Base-by-base conservation (phyloP, 2,888 invertebrate species). In the Aplocera efformata region DNA sequence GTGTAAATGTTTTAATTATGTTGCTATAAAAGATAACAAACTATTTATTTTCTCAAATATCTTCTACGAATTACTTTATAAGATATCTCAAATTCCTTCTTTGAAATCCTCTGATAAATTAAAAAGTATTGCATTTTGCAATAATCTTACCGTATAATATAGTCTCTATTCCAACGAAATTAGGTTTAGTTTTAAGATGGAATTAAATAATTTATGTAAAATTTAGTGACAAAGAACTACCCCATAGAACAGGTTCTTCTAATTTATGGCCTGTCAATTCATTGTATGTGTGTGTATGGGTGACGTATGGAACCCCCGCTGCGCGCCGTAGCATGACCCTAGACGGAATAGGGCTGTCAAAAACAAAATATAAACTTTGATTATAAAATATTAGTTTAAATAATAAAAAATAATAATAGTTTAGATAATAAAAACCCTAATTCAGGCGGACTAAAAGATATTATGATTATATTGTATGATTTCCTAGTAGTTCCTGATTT, bases 261-360 rank as follows among this genome's bases (percentile, higher is more conserved):
- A 82, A 85, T 85, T 82, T 85, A 85, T 81, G 67, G 63, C 65
- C 67, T 78, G 80, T 79, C 76, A 75, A 68, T 74, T 67, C 59
- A 67, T 55, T 58, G 53, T 50, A 48, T 58, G 53, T 53, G 49
- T 60, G 53, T 28, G 49, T 49, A 31, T 50, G 35, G 34, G 33
- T 40, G 37, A 36, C 37, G 35, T 33, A 31, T 35, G 38, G 30
- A 32, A 17, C 11, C 30, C 3, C 21, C 13, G 29, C 3, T 42
- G 47, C 39, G 43, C 46, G 32, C 5, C 13, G 13, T 17, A 17
- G 5, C 13, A 17, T 5, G 25, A 26, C 17, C 24, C 36, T 42
- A 31, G 37, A 9, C 43, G 41, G 58, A 45, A 27, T 17, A 17
- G 13, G 13, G 13, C 13, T 17, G 13, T 17, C 13, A 17, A 2